Percentiles rank a stretch among this genome's conserved stretches.
Conservation (phyloP, 2,888 invertebrate genomes). For the Odontothrips loti region DNA sequence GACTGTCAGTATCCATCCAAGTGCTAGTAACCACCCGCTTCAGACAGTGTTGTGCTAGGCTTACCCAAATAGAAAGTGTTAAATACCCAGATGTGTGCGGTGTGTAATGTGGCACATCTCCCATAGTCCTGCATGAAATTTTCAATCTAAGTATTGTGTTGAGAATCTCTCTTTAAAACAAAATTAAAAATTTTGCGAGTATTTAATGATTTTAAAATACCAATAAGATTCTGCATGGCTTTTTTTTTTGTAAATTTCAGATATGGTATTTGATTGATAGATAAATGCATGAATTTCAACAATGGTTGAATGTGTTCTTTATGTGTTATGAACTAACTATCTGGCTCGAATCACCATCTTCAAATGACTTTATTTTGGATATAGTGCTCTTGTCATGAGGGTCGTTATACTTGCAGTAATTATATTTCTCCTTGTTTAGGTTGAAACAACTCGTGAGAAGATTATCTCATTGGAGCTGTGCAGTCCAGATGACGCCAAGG, state of each 20-base stretch:
- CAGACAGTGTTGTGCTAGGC: no score
- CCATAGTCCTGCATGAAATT: no score
- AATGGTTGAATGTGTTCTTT: no score
- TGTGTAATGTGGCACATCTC: no score
- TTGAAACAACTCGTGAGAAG: constrained; percentile 87
- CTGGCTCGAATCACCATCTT: not conserved
- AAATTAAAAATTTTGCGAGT: not conserved
- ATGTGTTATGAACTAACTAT: no score
- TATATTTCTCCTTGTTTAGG: constrained; percentile 52
- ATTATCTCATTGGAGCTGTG: constrained; percentile 84
- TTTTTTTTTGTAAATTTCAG: not conserved
- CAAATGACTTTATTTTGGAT: not conserved
- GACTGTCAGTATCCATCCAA: no score
- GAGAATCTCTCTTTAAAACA: not conserved
- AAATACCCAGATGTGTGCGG: no score
- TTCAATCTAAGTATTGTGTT: not conserved
- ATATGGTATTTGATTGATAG: not conserved
- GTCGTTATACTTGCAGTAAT: not conserved
- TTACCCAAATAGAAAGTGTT: no score
- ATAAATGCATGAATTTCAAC: not conserved
- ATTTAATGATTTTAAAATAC: constrained; percentile 2
- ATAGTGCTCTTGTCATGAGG: not conserved
- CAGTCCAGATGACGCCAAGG: constrained; percentile 57
- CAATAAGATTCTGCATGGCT: not conserved
- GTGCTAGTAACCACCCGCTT: not conserved